Conservation (phyloP, 2,888 invertebrate genomes). For the Glaucopsyche alexis region DNA sequence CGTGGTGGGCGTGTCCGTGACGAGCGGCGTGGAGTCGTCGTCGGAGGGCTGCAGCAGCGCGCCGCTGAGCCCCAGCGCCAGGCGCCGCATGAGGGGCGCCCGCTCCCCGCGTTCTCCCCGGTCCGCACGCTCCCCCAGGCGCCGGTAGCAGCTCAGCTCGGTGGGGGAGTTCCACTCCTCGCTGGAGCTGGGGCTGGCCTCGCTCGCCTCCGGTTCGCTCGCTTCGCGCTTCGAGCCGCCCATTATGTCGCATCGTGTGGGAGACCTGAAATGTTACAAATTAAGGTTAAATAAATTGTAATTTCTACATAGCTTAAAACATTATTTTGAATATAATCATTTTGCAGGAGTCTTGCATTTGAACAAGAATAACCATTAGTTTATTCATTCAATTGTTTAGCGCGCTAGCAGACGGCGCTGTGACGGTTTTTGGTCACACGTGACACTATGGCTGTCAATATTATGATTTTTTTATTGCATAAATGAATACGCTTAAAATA, state of each 20-base stretch:
- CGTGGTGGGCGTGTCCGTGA: conserved; percentile 83
- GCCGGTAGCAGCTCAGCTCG: conserved; percentile 91
- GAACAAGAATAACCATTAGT: too few species aligned
- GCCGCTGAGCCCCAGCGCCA: conserved; percentile 87
- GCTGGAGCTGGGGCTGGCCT: conserved; percentile 83
- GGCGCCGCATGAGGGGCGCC: conserved; percentile 88
- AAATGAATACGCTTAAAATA: too few species aligned
- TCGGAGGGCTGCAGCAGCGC: conserved; percentile 69
- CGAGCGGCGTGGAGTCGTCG: conserved; percentile 88
- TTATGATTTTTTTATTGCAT: too few species aligned
- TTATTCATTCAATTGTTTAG: too few species aligned
- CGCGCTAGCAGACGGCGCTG: too few species aligned
- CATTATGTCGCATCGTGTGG: conserved; percentile 67
- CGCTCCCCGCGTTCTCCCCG: conserved; percentile 82
- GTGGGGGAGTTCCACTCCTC: conserved; percentile 94
- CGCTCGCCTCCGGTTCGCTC: conserved; percentile 62
- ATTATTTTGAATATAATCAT: too few species aligned
- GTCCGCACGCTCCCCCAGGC: conserved; percentile 81
- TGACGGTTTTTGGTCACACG: too few species aligned
- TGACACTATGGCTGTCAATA: too few species aligned
- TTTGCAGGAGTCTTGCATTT: too few species aligned
- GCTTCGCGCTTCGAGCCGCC: conserved; percentile 54
- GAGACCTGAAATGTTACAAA: conserved; percentile 52
- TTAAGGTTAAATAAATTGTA: neutral
- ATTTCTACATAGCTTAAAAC: too few species aligned